Conservation (phyloP, 2,888 invertebrate species). For the Parapristionchus giblindavisi region DNA sequence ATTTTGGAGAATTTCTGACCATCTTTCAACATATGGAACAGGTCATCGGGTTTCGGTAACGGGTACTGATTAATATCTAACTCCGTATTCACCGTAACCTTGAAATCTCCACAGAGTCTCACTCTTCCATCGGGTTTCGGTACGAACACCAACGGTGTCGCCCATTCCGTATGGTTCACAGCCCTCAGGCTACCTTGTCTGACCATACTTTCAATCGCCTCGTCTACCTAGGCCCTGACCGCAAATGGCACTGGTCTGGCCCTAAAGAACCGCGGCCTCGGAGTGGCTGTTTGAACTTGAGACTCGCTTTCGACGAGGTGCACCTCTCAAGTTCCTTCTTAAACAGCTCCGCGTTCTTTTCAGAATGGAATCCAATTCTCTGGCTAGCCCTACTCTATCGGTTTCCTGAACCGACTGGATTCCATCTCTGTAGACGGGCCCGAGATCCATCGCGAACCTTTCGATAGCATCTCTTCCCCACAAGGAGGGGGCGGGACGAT, state of each 20-base stretch:
- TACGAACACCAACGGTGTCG: conserved; percentile 16
- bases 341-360: conserved; percentile 8
- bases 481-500: conserved; percentile 4
- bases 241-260: conserved; percentile 18
- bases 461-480: conserved; percentile 37
- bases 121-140: conserved; percentile 22
- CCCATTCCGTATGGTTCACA: conserved; percentile 27
- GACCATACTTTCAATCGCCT: conserved; percentile 14
- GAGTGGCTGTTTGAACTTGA: conserved; percentile 20
- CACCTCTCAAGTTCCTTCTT: conserved; percentile 25
- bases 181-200: conserved; percentile 4
- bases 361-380: neutral
- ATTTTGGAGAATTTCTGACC: conserved; percentile 43
- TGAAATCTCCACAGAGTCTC: conserved; percentile 35
- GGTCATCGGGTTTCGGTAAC: conserved; percentile 41
- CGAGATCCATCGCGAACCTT: conserved; percentile 21
- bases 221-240: conserved; percentile 8
- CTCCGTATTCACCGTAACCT: conserved; percentile 41
- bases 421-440: conserved; percentile 25
- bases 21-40: conserved; percentile 41
- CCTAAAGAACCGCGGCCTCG: conserved; percentile 5
- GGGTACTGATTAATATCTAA: conserved; percentile 43
- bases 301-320: conserved; percentile 17
- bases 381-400: neutral
- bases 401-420: neutral